Conservation (phyloP, 2,888 invertebrate genomes). For the Autographa pulchrina region DNA sequence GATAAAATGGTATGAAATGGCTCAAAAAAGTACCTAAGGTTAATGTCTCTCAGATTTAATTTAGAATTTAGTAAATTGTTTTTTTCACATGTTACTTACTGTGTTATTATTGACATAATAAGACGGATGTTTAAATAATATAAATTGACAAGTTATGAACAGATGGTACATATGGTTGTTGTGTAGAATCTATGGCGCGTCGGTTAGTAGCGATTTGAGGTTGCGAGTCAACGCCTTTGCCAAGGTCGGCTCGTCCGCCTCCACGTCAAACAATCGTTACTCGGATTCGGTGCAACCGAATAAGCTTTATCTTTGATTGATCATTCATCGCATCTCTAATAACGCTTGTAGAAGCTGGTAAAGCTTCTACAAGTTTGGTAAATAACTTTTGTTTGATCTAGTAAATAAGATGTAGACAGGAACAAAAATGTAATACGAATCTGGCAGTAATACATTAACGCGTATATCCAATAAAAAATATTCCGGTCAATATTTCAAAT, state of each 20-base stretch:
- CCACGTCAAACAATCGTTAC: conserved; percentile 68
- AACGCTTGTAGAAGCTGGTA: no score
- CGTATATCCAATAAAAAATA: neutral
- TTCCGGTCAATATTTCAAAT: conserved; percentile 10
- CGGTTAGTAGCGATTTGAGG: conserved; percentile 79
- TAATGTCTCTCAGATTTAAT: neutral
- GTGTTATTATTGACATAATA: neutral
- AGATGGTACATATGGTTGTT: conserved; percentile 61
- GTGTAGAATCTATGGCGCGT: conserved; percentile 71
- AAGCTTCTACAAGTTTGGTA: neutral
- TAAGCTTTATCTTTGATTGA: conserved; percentile 47
- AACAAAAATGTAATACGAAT: neutral
- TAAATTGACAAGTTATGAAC: conserved; percentile 25
- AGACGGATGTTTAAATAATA: neutral
- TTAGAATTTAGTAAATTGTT: neutral
- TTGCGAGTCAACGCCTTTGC: conserved; percentile 85
- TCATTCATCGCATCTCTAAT: conserved; percentile 15
- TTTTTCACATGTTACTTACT: neutral
- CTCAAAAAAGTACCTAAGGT: neutral
- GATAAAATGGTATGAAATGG: neutral
- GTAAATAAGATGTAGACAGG: neutral
- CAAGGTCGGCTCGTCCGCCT: conserved; percentile 81
- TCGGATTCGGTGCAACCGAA: conserved; percentile 67
- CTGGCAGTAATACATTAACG: neutral
- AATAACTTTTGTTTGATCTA: neutral